These are phyloP conservation scores for Acanthopleura granulata DNA, from an alignment of 2,888 invertebrate species.

Conservation along the genomic window DNA sequence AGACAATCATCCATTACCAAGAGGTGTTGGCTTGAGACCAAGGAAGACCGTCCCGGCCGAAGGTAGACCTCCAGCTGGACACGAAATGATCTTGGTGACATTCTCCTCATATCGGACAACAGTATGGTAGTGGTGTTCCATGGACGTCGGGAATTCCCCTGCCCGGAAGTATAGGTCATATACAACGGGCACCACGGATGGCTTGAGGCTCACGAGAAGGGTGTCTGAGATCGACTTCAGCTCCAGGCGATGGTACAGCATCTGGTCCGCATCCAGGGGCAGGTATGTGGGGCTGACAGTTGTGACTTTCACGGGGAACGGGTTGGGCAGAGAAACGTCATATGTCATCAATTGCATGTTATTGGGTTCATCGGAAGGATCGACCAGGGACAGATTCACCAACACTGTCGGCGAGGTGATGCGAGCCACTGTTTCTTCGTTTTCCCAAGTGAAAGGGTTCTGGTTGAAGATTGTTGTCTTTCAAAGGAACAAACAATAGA, in stretches of 20 bases:
- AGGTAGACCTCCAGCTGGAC: background rate
- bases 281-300: background rate
- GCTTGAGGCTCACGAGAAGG: background rate
- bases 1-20: background rate
- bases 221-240: background rate
- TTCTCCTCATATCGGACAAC: background rate
- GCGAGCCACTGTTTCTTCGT: background rate
- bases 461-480: background rate
- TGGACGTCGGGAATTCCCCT: background rate
- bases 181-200: background rate
- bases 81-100: background rate
- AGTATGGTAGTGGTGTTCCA: background rate
- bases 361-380: background rate
- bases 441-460: background rate
- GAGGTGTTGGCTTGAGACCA: background rate
- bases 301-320: background rate
- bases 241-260: background rate
- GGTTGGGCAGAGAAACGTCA: background rate
- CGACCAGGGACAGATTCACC: background rate
- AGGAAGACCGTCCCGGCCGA: background rate
- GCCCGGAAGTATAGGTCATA: conserved; percentile 2
- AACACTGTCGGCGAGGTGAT: conserved; percentile 1
- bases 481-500: background rate
- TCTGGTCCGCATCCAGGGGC: background rate
- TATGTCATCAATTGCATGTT: background rate